Conservation (phyloP, 35 echinoderm and acorn worm genomes). For the Eucidaris tribuloides region DNA sequence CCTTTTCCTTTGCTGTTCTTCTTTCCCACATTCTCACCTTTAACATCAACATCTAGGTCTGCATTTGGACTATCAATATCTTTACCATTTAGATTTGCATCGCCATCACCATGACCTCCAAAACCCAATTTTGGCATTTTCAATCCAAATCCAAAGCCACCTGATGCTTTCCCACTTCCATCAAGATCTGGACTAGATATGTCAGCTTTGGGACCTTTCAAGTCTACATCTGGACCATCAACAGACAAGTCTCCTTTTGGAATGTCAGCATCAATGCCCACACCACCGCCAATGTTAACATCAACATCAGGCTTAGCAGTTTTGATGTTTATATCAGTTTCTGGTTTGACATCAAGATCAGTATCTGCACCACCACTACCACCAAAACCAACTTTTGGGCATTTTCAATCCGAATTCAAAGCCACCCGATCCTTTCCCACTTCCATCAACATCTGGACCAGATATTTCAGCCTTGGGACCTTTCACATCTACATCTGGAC, state of each 20-base stretch:
- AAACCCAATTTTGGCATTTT: slow-evolving; percentile 19
- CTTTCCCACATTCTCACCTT: slow-evolving; percentile 2
- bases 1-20: slow-evolving; percentile 45
- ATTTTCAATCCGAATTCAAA: too few species aligned
- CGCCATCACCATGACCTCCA: slow-evolving; percentile 1
- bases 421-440: too few species aligned
- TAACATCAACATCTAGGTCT: slow-evolving; percentile 8
- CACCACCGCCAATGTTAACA: slow-evolving; percentile 7
- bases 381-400: not conserved
- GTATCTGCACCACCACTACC: slow-evolving; percentile 8
- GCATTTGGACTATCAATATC: slow-evolving; percentile 18
- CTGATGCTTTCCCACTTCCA: slow-evolving; percentile 33
- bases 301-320: slow-evolving; percentile 11
- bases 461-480: slow-evolving; percentile 10
- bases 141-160: slow-evolving; percentile 51
- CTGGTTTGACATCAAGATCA: not conserved
- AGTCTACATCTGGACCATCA: slow-evolving; percentile 36
- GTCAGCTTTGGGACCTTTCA: slow-evolving; percentile 38
- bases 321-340: not conserved
- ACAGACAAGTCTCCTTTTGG: not conserved
- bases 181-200: slow-evolving; percentile 14
- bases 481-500: not conserved
- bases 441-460: not conserved
- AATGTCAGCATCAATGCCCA: not conserved
- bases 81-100: slow-evolving; percentile 23